Base-by-base conservation (phyloP, 2,797 vertebrate species). In the Liparis tanakae region DNA sequence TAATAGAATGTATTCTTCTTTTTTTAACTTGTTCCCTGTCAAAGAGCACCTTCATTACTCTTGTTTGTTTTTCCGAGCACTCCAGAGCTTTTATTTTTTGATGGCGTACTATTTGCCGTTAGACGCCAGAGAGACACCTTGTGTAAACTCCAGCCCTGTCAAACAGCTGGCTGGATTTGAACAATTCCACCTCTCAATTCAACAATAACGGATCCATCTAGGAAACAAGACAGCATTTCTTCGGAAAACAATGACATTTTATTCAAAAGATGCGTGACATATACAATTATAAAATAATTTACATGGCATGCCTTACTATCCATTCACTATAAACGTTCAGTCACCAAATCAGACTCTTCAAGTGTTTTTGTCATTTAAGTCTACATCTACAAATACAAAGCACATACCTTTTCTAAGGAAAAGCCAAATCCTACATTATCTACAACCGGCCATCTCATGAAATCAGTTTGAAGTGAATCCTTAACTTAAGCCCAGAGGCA, bases 231-330 rank as follows among this genome's bases (percentile, higher is more conserved):
- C 56, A 88, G 76, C 4, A 1, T 8, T 73, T 79, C 4, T 90
- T 88, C 89, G 66, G 88, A 92, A 55, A 91, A 92, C 93, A 89
- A 91, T 90, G 72, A 94, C 89, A 90, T 94, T 95, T 86, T 88
- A 93, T 93, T 95, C 95, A 95, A 96, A 94, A 91, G 93, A 93
- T 93, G 91, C 78, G 88, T 92, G 92, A 94, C 93, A 92, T 94
- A 93, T 89, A 94, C 89, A 94, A 85, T 93, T 92, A 93, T 90
- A 91, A 95, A 94, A 93, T 94, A 90, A 94, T 90, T 94, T 89
- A 94, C 93, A 94, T 91, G 90, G 91, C 93, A 94, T 94, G 94
- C 93, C 92, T 92, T 88, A 92, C 91, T 92, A 94, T 90, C 88
- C 91, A 92, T 91, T 91, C 92, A 93, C 93, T 92, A 91, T 88